Evolutionary conservation across 2,888 invertebrate genomes (phyloP), one percentile per base, ranked within the genome.

Genomic region (Dicyrtomina minuta): DNA sequence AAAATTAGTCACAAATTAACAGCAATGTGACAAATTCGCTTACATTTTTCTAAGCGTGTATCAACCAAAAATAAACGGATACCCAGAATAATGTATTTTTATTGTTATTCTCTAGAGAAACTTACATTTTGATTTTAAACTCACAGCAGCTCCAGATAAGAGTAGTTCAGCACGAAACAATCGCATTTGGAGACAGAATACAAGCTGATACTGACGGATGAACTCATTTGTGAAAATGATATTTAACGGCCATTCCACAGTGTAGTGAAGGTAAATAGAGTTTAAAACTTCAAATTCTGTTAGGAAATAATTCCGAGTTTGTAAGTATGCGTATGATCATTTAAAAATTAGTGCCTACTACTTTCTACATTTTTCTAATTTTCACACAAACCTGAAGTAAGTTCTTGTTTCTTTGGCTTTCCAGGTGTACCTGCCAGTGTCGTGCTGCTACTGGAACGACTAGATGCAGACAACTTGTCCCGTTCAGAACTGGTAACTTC

Each of bases 161-260:
- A 89, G 86, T 88, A 90, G 90, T 61, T 88, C 87, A n/a, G 91
- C 87, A 67, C 91, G 84, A 66, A 89, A 86, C 78, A 92, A 86
- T 81, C 90, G 90, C 65, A 92, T 80, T 46, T 92, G 81, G 80
- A 90, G 90, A 79, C 88, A 88, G 79, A 92, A 92, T 0, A 92
- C 88, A 77, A 87, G 87, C 0, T 88, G 87, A 79, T 91, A 92
- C 76, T 90, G 87, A 15, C 85, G 81, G 72, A 92, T 81, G 0
- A 89, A 87, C 75, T 89, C 88, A 0, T 86, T 86, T 8, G 90
- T 90, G 65, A 92, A 81, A 65, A 92, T 85, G 49, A 92, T 87
- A 81, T 90, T 92, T 0, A 92, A 80, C 0, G 92, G 92, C 92
- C 92, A 92, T 2, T 84, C 82, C 12, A 90, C 86, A 13, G 87